A percentile compares a stretch with the other conserved stretches of the same genome.
Evolutionary conservation across 2,888 invertebrate species (phyloP).

Genomic region (Eupeodes luniger): DNA sequence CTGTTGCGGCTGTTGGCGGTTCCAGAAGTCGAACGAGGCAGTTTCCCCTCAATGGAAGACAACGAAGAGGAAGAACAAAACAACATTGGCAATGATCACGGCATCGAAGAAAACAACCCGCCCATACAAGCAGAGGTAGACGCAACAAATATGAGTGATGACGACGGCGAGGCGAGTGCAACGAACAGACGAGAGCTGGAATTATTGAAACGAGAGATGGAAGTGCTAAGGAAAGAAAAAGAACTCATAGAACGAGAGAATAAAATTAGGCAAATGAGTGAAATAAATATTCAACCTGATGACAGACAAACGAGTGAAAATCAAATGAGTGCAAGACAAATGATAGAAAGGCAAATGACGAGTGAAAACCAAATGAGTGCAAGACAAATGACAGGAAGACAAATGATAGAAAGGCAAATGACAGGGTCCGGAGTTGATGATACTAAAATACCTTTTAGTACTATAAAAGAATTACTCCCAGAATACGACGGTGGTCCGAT

Average conservation of each 20-base stretch:
- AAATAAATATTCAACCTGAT: constrained; percentile 5
- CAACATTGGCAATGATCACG: background rate
- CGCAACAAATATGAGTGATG: background rate
- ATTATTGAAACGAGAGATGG: constrained; percentile 22
- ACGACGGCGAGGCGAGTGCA: background rate
- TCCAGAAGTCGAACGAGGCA: background rate
- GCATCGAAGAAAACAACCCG: background rate
- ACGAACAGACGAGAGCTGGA: constrained; percentile 27
- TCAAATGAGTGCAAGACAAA: constrained; percentile 3
- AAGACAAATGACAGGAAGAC: background rate
- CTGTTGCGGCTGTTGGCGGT: background rate
- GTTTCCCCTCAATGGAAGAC: background rate
- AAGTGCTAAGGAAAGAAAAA: constrained; percentile 21
- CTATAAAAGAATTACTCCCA: constrained; percentile 1
- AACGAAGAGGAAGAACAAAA: background rate
- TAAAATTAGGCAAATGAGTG: background rate
- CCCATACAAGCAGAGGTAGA: background rate
- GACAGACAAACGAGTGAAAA: background rate
- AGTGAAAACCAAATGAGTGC: constrained; percentile 1
- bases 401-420: background rate
- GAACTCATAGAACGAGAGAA: constrained; percentile 33
- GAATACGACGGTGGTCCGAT: constrained; percentile 18
- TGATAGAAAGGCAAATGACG: constrained; percentile 6
- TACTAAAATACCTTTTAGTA: constrained; percentile 17
- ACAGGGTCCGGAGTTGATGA: background rate